Percentiles rank a stretch among this genome's conserved stretches.
phyloP scores from a whole-genome alignment of 2,888 invertebrate species.

The Iphiclides podalirius region DNA sequence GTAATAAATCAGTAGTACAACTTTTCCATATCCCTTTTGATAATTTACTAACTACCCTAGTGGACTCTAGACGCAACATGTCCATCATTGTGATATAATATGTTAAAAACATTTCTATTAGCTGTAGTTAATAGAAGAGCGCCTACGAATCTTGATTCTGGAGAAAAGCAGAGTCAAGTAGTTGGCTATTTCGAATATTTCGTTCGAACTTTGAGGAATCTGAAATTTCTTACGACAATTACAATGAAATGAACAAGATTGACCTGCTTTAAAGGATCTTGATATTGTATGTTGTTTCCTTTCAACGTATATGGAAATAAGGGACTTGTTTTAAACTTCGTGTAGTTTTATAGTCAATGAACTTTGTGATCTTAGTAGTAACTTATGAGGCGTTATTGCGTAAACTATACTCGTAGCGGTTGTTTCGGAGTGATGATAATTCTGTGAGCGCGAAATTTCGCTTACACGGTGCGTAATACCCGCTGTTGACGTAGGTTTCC shows the following conservation, averaged over 20 bases:
- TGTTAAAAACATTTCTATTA: slow-evolving; percentile 9
- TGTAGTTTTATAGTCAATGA: slow-evolving; percentile 63
- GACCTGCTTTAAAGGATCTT: neutral
- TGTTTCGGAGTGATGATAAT: slow-evolving; percentile 5
- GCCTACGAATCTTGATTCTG: neutral
- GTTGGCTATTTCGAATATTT: too few relatives aligned
- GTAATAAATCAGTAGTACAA: slow-evolving; percentile 64
- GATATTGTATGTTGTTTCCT: neutral
- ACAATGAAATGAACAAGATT: too few relatives aligned
- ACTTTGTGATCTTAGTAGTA: slow-evolving; percentile 59
- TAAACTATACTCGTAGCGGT: slow-evolving; percentile 1
- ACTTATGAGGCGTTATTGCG: slow-evolving; percentile 31
- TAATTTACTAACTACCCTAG: slow-evolving; percentile 51
- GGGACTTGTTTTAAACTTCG: slow-evolving; percentile 3
- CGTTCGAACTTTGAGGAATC: too few relatives aligned
- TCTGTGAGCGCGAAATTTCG: neutral
- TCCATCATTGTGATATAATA: slow-evolving; percentile 34
- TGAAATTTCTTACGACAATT: neutral
- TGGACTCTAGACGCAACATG: slow-evolving; percentile 32
- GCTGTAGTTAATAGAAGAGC: slow-evolving; percentile 11
- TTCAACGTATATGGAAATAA: neutral
- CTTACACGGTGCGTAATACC: neutral
- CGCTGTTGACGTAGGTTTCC: neutral
- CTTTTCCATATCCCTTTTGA: slow-evolving; percentile 60
- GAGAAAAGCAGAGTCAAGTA: neutral